phyloP scores from a whole-genome alignment of 1,140 invertebrate genomes.

The Drosophila bocki region DNA sequence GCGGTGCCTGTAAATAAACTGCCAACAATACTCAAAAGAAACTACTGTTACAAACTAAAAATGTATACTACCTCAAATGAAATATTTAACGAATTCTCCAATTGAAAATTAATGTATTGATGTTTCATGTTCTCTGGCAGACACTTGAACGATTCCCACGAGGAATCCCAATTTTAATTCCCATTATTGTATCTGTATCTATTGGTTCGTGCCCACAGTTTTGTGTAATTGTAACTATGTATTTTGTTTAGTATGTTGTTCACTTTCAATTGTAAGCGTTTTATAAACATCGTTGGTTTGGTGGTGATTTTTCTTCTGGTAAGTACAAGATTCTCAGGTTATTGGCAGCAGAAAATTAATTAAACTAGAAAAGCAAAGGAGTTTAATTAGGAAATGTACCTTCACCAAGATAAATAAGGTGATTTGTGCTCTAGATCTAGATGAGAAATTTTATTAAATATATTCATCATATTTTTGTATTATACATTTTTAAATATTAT shows the following conservation, averaged over 20 bases:
- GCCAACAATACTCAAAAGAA: constrained; percentile 52
- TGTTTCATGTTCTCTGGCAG: constrained; percentile 50
- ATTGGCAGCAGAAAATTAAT: too few relatives aligned
- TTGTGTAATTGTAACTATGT: constrained; percentile 74
- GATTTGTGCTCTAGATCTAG: neutral
- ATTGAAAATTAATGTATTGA: constrained; percentile 21
- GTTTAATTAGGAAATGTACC: neutral
- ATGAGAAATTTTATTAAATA: neutral
- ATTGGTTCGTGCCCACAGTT: constrained; percentile 71
- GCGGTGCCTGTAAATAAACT: constrained; percentile 84
- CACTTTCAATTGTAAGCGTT: constrained; percentile 26
- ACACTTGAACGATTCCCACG: constrained; percentile 15
- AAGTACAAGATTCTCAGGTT: constrained; percentile 45
- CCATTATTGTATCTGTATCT: constrained; percentile 19
- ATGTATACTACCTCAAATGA: constrained; percentile 63
- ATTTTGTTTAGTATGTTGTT: constrained; percentile 59
- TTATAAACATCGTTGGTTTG: constrained; percentile 56
- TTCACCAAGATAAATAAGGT: too few relatives aligned
- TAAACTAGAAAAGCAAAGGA: neutral
- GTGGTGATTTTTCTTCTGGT: constrained; percentile 52
- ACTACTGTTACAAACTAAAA: constrained; percentile 48
- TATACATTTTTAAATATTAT: neutral
- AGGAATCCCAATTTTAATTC: constrained; percentile 14
- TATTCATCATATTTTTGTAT: neutral
- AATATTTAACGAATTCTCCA: constrained; percentile 81